phyloP scores from a whole-genome alignment of 2,888 invertebrate species.

The Amphimallon solstitiale region DNA sequence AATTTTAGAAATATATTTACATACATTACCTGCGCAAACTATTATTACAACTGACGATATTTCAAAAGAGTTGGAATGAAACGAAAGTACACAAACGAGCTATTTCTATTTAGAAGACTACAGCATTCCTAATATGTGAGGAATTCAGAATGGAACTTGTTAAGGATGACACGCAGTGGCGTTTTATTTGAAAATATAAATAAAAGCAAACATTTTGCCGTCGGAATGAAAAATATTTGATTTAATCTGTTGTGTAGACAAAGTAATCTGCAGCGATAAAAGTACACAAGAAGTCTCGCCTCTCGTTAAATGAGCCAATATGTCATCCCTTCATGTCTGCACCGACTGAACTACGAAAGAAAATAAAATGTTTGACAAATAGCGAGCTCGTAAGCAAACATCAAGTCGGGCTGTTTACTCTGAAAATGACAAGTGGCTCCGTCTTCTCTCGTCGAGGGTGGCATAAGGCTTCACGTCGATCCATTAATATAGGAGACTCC shows the following conservation, averaged over 20 bases:
- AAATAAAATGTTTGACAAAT: slow-evolving; percentile 64
- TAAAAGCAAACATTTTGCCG: slow-evolving; percentile 31
- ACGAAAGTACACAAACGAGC: too few relatives aligned
- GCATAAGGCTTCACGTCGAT: slow-evolving; percentile 48
- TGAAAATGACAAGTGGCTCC: slow-evolving; percentile 61
- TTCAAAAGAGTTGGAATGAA: too few relatives aligned
- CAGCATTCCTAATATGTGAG: neutral
- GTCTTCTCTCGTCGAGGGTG: slow-evolving; percentile 46
- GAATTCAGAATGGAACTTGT: slow-evolving; percentile 16
- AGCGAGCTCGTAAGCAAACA: slow-evolving; percentile 62
- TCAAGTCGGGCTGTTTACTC: slow-evolving; percentile 60
- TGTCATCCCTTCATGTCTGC: slow-evolving; percentile 56
- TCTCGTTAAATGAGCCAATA: slow-evolving; percentile 59
- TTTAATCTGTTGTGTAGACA: slow-evolving; percentile 64
- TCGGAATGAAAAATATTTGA: slow-evolving; percentile 63
- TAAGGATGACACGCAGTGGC: slow-evolving; percentile 9
- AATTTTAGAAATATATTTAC: too few relatives aligned
- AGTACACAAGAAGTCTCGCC: slow-evolving; percentile 62
- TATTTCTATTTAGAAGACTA: too few relatives aligned
- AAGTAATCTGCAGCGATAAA: slow-evolving; percentile 63
- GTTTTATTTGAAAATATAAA: slow-evolving; percentile 35
- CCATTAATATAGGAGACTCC: slow-evolving; percentile 53
- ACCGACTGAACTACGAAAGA: slow-evolving; percentile 57
- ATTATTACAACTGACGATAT: too few relatives aligned
- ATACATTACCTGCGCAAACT: too few relatives aligned